A percentile compares a stretch with the other conserved stretches of the same genome.
These are phyloP conservation scores for Sinocyclocheilus grahami DNA, from an alignment of 2,113 vertebrate genomes.

Conservation along the genomic window DNA sequence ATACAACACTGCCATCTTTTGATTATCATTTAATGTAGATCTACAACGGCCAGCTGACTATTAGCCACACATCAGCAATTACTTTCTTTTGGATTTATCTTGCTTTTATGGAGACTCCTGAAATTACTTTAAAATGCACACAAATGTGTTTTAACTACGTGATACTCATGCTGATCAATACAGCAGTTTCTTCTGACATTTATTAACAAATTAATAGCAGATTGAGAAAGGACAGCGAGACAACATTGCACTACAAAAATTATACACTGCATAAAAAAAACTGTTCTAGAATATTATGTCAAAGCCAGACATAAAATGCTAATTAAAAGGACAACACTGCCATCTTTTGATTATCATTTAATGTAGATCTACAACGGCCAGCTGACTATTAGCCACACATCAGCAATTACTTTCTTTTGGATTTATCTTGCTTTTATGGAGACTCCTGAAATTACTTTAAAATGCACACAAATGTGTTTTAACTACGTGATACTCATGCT, in stretches of 20 bases:
- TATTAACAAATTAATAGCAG: not conserved
- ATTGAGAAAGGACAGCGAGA: not conserved
- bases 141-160: not conserved
- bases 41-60: not conserved
- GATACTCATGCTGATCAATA: not conserved
- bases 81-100: not conserved
- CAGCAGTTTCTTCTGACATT: not conserved
- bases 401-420: not conserved
- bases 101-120: not conserved
- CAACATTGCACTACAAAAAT: not conserved
- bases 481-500: not conserved
- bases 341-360: not conserved
- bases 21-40: not conserved
- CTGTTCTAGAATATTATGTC: not conserved
- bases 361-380: not conserved
- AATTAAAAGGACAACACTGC: not conserved
- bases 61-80: not conserved
- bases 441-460: not conserved
- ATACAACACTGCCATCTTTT: not conserved
- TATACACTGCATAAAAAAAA: not conserved
- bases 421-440: not conserved
- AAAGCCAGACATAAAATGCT: not conserved
- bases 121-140: not conserved
- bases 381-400: not conserved
- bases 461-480: not conserved